Evolutionary conservation across 2,113 vertebrate genomes (phyloP).

Genomic region (Lepus americanus): DNA sequence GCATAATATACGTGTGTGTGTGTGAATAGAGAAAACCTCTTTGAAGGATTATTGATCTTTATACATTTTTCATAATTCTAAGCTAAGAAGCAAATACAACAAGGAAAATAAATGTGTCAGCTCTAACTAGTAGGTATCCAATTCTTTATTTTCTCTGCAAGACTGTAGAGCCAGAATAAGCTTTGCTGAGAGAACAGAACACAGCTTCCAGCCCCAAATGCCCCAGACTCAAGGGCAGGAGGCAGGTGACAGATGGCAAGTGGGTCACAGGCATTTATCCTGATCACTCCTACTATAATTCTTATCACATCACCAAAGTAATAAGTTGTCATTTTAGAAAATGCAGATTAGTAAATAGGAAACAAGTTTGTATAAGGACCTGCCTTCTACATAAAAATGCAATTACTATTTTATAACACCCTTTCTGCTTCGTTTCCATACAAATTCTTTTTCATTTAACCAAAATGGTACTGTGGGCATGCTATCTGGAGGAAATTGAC

Average conservation of each 20-base stretch:
- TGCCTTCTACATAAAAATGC: conserved; percentile 34
- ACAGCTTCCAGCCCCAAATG: neutral
- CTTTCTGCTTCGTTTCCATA: conserved; percentile 41
- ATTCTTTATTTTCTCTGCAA: neutral
- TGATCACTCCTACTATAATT: neutral
- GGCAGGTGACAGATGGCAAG: neutral
- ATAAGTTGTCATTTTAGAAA: conserved; percentile 60
- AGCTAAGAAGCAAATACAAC: neutral
- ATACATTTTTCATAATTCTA: neutral
- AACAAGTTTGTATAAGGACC: conserved; percentile 28
- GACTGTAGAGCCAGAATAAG: neutral
- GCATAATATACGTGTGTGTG: neutral
- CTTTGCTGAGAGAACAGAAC: neutral
- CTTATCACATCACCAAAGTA: neutral
- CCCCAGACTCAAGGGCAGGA: neutral
- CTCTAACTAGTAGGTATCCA: neutral
- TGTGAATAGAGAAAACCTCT: neutral
- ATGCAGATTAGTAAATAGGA: conserved; percentile 20
- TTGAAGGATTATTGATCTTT: neutral
- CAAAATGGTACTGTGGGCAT: neutral
- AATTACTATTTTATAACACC: conserved; percentile 38
- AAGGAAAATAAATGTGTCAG: neutral
- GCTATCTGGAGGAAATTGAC: conserved; percentile 18
- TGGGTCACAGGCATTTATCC: neutral
- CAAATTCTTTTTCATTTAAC: conserved; percentile 20